phyloP scores from a whole-genome alignment of 2,888 invertebrate genomes.

The Philopedon plagiatum region DNA sequence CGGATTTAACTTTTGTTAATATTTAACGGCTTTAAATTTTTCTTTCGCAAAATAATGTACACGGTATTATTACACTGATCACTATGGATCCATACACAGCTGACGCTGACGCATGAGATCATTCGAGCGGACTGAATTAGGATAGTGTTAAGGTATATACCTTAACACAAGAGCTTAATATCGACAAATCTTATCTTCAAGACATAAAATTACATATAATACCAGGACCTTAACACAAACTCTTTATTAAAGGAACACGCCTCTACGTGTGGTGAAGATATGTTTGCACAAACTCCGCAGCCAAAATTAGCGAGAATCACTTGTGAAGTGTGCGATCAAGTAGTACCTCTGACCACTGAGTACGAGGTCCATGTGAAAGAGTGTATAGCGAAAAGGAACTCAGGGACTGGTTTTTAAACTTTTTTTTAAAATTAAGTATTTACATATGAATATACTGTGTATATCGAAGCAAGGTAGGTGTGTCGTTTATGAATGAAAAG shows the following conservation, averaged over 20 bases:
- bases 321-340: constrained; percentile 50
- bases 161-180: too few species aligned
- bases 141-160: too few species aligned
- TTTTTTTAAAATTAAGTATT: background rate
- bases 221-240: too few species aligned
- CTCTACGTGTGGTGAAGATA: constrained; percentile 51
- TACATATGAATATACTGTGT: constrained; percentile 10
- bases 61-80: too few species aligned
- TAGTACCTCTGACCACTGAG: constrained; percentile 41
- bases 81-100: too few species aligned
- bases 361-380: constrained; percentile 50
- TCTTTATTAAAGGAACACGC: constrained; percentile 50
- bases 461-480: background rate
- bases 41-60: too few species aligned
- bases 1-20: too few species aligned
- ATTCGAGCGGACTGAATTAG: too few species aligned
- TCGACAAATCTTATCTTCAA: too few species aligned
- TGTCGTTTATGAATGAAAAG: background rate
- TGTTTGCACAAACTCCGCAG: constrained; percentile 31
- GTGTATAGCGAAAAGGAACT: constrained; percentile 39
- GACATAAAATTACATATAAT: too few species aligned
- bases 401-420: background rate
- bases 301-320: constrained; percentile 38
- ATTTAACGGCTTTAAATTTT: too few species aligned
- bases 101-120: too few species aligned